Evolutionary conservation across 2,888 invertebrate genomes (phyloP).

Genomic region (Octodonta nipae): DNA sequence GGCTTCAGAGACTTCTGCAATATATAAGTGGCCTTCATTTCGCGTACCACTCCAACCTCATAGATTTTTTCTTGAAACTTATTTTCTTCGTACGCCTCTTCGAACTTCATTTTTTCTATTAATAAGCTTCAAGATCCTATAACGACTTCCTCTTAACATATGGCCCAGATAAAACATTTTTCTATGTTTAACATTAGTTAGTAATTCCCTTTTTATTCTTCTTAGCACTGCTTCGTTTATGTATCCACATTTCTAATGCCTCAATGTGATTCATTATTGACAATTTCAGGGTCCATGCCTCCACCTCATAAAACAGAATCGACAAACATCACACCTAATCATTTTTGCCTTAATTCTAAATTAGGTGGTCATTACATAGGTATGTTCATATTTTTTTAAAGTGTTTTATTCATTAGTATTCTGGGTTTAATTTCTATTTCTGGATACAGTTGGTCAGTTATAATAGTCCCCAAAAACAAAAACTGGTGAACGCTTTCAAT

Average conservation of each 20-base stretch:
- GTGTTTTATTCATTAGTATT: not conserved
- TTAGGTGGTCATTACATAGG: too few species aligned
- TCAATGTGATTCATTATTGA: constrained; percentile 1
- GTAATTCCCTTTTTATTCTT: not conserved
- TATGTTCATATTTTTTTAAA: too few species aligned
- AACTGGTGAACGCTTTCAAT: constrained; percentile 1
- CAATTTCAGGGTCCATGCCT: constrained; percentile 1
- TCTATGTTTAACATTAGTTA: too few species aligned
- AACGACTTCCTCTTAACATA: too few species aligned
- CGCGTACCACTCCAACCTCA: not conserved
- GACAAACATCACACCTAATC: too few species aligned
- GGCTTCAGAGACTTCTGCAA: not conserved
- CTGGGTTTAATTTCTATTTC: not conserved
- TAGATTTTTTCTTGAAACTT: not conserved
- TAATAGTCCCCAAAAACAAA: not conserved
- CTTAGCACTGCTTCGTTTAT: constrained; percentile 1
- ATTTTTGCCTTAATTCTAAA: too few species aligned
- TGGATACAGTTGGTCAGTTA: not conserved
- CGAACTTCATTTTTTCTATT: too few species aligned
- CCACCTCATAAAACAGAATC: too few species aligned
- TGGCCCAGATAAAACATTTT: too few species aligned
- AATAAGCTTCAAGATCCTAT: too few species aligned
- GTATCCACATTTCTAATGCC: constrained; percentile 1
- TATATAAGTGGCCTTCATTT: not conserved
- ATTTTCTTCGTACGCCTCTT: constrained; percentile 1